phyloP scores from a whole-genome alignment of 2,797 vertebrate genomes.

The Antrozous pallidus region DNA sequence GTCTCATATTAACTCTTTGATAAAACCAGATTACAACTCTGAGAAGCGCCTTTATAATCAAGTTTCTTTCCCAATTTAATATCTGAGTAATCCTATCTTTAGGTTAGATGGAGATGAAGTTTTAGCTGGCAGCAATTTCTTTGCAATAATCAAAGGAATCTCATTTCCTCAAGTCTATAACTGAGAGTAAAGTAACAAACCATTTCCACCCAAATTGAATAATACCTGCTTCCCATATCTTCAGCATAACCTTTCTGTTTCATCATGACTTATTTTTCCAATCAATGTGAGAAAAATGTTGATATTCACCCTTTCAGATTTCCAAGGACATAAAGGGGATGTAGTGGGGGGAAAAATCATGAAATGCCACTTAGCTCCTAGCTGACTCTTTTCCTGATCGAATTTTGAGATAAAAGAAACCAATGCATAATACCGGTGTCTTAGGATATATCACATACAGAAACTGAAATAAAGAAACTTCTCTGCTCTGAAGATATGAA shows the following conservation, averaged over 20 bases:
- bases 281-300: neutral
- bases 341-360: neutral
- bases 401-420: neutral
- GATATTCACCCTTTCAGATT: neutral
- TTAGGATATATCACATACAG: neutral
- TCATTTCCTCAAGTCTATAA: conserved; percentile 47
- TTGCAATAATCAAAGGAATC: conserved; percentile 33
- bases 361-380: neutral
- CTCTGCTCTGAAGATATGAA: neutral
- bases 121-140: conserved; percentile 45
- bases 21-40: conserved; percentile 37
- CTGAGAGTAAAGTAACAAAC: conserved; percentile 33
- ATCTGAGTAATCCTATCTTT: conserved; percentile 39
- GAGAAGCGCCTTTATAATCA: conserved; percentile 34
- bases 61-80: conserved; percentile 15
- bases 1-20: neutral
- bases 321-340: neutral
- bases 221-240: neutral
- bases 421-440: neutral
- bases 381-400: neutral
- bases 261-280: neutral
- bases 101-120: conserved; percentile 27
- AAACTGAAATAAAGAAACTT: conserved; percentile 13
- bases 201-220: conserved; percentile 15
- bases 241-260: neutral